A percentile compares a stretch with the other conserved stretches of the same genome.
phyloP scores from a whole-genome alignment of 2,113 vertebrate genomes.

The Tragelaphus imberbis region DNA sequence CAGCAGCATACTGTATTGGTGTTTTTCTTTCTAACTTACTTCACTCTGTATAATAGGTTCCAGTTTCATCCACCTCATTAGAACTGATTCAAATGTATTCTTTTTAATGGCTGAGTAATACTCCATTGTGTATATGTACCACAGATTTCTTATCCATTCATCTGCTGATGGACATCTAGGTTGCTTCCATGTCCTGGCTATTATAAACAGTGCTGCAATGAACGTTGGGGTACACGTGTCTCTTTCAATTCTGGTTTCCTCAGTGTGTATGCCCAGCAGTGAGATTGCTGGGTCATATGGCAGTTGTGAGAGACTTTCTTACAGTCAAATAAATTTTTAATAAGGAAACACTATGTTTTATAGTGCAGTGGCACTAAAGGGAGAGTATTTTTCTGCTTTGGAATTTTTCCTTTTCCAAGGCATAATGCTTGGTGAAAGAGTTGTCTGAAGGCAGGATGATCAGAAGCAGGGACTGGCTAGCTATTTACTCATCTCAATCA shows the following conservation, averaged over 20 bases:
- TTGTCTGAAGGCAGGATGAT: not conserved
- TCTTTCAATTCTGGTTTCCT: not conserved
- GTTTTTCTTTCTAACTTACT: not conserved
- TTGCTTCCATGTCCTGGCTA: not conserved
- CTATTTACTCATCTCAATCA: not conserved
- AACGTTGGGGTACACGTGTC: not conserved
- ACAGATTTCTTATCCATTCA: not conserved
- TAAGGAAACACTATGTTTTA: conserved; percentile 4
- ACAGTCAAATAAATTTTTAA: not conserved
- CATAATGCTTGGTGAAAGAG: not conserved
- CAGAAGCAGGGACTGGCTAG: conserved; percentile 3
- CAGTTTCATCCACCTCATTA: not conserved
- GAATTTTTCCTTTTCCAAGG: not conserved
- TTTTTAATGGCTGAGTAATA: not conserved
- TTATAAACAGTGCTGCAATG: not conserved
- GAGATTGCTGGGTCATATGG: not conserved
- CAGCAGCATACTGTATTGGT: not conserved
- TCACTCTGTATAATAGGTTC: not conserved
- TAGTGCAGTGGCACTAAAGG: not conserved
- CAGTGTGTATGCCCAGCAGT: not conserved
- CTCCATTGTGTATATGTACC: not conserved
- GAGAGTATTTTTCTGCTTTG: conserved; percentile 34
- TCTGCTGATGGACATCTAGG: not conserved
- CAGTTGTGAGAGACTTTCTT: not conserved
- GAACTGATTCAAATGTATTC: not conserved